Evolutionary conservation across 2,888 invertebrate genomes (phyloP), one percentile per base, ranked within the genome.

Genomic region (Amphipoea lucens): DNA sequence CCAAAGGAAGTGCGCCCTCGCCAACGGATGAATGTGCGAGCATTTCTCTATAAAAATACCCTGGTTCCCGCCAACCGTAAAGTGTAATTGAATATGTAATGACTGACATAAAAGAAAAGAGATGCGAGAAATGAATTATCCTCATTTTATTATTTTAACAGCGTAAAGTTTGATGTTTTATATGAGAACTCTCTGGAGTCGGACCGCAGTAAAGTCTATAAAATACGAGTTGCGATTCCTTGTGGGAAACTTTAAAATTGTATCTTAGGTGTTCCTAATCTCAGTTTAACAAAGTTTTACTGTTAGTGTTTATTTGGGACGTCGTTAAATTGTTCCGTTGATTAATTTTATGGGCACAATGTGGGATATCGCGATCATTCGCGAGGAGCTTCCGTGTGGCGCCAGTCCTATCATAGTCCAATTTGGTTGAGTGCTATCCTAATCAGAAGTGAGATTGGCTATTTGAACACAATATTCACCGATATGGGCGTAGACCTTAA

Each of bases 21-120:
- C 66, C 60, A 63, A 68, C 73, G 66, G 74, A 76, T 74, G 66
- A 81, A 83, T 74, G 75, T 81, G 65, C 66, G 68, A 84, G 72
- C 73, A 76, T 83, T 87, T 89, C 77, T 79, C 67, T 79, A 76
- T 78, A 78, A 81, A 81, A 79, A 86, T 79, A 67, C 62, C 67
- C 76, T 70, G 62, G 72, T 74, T 76, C 78, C 69, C 67, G 36
- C 71, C 79, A 42, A 66, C 74, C 75, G 71, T 79, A 63, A 82
- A 85, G 57, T 83, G 86, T 88, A 87, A 87, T 88, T 82, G 86
- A 88, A 84, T 83, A 84, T 78, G 82, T 88, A 88, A 82, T 88
- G 76, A 74, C 81, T 63, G 67, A 82, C 79, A 83, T 88, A 82
- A 86, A 88, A 87, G 71, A 76, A 83, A 82, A 82, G 88, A 81